These are phyloP conservation scores for Hetaerina titia DNA, from an alignment of 2,888 invertebrate genomes.

Conservation along the genomic window DNA sequence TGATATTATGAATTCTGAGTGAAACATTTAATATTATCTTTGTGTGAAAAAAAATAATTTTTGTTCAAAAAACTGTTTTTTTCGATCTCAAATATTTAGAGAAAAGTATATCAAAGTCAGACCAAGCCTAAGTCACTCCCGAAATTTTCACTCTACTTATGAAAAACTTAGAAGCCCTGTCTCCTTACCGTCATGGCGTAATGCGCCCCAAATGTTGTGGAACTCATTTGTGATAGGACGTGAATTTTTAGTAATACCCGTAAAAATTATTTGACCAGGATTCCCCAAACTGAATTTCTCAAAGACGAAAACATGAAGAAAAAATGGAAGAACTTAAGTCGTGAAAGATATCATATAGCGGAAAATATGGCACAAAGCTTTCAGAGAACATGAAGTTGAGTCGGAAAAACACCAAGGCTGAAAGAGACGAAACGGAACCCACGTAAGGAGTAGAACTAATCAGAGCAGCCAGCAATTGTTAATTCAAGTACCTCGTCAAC, in stretches of 20 bases:
- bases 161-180: too few relatives aligned
- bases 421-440: not conserved
- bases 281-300: not conserved
- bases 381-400: not conserved
- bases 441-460: not conserved
- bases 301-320: not conserved
- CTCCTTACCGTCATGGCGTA: too few relatives aligned
- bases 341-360: not conserved
- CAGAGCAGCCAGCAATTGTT: not conserved
- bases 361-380: conserved; percentile 1
- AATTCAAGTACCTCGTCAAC: not conserved
- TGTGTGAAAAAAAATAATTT: too few relatives aligned
- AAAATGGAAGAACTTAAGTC: not conserved
- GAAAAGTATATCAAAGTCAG: too few relatives aligned
- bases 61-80: too few relatives aligned
- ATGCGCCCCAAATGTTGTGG: not conserved
- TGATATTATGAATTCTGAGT: too few relatives aligned
- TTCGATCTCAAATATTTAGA: too few relatives aligned
- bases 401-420: not conserved
- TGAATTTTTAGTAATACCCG: not conserved
- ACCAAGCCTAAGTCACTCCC: too few relatives aligned
- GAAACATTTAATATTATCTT: too few relatives aligned
- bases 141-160: too few relatives aligned
- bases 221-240: not conserved
- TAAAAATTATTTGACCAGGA: not conserved